Evolutionary conservation across 2,113 vertebrate genomes (phyloP), one percentile per base, ranked within the genome.

Genomic region (Hypocryptadius cinnamomeus): DNA sequence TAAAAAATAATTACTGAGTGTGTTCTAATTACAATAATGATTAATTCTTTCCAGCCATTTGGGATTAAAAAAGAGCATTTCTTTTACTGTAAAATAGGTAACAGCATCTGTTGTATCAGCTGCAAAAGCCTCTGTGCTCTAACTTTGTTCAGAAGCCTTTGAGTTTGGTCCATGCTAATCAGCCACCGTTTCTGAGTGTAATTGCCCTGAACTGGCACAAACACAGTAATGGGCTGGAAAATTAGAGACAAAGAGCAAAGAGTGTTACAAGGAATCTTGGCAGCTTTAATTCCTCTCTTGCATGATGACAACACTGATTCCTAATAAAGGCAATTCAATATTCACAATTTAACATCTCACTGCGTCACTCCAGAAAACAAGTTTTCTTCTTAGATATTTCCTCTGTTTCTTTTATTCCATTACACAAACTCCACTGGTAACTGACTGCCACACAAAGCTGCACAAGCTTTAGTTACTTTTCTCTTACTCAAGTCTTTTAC

Each of bases 201-300:
- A 94, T 79, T 94, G 87, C 56, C 86, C 51, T 74, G 80, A 92
- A 93, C 13, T 40, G 85, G 83, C 77, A 95, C n/a, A 66, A 78
- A 65, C 74, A 80, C 35, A 63, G 54, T 47, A 93, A 86, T 13
- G 35, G 79, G 51, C 79, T 90, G 65, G 40, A 78, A 94, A 87
- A 87, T 23, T 82, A 68, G 80, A 96, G 86, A 77, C 10, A 69
- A 86, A 92, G 65, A 92, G 84, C 83, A 83, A 61, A 87, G 45
- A 79, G 18, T 66, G 93, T 82, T 63, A 69, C 64, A 64, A 94
- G 92, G 48, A 65, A 59, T 68, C 45, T 59, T 13, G 21, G 44
- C 21, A 68, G 45, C 39, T 83, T 83, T 42, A 76, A 59, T 42
- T 71, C 77, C 53, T 65, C 44, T 48, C 20, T 56, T 56, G 50